These are phyloP conservation scores for Sminthurides aquaticus DNA, from an alignment of 2,888 invertebrate species.

Conservation along the genomic window DNA sequence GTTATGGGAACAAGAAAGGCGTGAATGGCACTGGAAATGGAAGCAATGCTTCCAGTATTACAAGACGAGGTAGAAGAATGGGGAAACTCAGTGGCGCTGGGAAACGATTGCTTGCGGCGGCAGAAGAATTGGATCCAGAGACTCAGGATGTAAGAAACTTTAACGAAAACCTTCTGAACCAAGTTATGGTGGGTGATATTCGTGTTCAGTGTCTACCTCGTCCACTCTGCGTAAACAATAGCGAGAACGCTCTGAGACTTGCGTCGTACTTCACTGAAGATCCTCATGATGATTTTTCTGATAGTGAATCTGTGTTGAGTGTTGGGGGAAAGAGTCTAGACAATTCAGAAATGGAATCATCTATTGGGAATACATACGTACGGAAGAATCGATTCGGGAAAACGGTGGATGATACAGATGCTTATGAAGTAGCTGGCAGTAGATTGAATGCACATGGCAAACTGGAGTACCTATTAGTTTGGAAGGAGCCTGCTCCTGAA, in stretches of 20 bases:
- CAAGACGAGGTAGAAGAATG: background rate
- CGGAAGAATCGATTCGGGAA: background rate
- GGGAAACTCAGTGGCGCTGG: background rate
- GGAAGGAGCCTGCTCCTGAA: constrained; percentile 32
- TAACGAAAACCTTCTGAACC: constrained; percentile 6
- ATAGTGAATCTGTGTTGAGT: background rate
- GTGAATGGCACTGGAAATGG: background rate
- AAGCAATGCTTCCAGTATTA: background rate
- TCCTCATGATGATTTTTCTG: background rate
- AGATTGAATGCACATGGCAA: constrained; percentile 25
- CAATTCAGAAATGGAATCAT: background rate
- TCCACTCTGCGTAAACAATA: too few relatives aligned
- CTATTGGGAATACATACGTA: background rate
- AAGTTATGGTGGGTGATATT: background rate
- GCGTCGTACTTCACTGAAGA: background rate
- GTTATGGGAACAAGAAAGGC: background rate
- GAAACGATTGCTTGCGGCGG: too few relatives aligned
- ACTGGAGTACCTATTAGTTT: constrained; percentile 30
- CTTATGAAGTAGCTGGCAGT: constrained; percentile 35
- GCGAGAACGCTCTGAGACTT: background rate
- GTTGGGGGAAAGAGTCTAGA: background rate
- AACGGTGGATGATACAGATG: constrained; percentile 31
- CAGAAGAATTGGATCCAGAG: background rate
- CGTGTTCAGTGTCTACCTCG: constrained; percentile 10
- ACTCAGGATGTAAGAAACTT: background rate